Percentiles rank a stretch among this genome's conserved stretches.
These are phyloP conservation scores for Gymnoscopelus braueri DNA, from an alignment of 2,797 vertebrate species.

Conservation along the genomic window DNA sequence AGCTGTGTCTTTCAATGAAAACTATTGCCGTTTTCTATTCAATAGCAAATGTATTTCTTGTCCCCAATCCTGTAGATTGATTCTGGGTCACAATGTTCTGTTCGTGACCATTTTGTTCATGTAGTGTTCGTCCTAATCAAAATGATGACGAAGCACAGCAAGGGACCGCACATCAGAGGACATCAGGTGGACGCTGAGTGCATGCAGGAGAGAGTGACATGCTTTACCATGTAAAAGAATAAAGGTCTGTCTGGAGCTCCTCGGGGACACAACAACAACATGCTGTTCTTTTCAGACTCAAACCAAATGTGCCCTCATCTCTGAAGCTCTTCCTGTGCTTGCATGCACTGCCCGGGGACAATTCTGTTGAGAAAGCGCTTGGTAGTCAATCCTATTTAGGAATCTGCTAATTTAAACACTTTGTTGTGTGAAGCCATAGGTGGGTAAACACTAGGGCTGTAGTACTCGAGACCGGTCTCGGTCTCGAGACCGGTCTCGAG, in stretches of 20 bases:
- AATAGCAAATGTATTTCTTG: background rate
- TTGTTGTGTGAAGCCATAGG: slow-evolving; percentile 24
- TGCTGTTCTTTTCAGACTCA: slow-evolving; percentile 1
- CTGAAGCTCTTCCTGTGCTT: slow-evolving; percentile 1
- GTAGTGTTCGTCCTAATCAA: slow-evolving; percentile 24
- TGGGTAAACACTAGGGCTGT: slow-evolving; percentile 36
- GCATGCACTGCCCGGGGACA: slow-evolving; percentile 18
- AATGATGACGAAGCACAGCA: background rate
- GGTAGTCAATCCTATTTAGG: slow-evolving; percentile 26
- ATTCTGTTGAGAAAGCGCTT: background rate
- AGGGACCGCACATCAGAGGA: slow-evolving; percentile 27
- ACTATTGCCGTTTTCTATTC: no score
- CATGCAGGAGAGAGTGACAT: background rate
- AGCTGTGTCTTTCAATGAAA: no score
- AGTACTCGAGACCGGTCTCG: no score
- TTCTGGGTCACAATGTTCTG: slow-evolving; percentile 35
- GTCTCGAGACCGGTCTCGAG: no score
- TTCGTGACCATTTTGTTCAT: background rate
- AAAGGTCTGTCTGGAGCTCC: slow-evolving; percentile 36
- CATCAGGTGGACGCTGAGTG: slow-evolving; percentile 34
- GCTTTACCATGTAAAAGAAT: slow-evolving; percentile 12
- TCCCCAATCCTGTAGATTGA: background rate
- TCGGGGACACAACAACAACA: slow-evolving; percentile 9
- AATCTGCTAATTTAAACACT: slow-evolving; percentile 5
- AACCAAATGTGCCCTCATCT: background rate